Percentiles rank a stretch among this genome's conserved stretches.
These are phyloP conservation scores for Lindbergichthys nudifrons DNA, from an alignment of 2,797 vertebrate genomes.

Conservation along the genomic window DNA sequence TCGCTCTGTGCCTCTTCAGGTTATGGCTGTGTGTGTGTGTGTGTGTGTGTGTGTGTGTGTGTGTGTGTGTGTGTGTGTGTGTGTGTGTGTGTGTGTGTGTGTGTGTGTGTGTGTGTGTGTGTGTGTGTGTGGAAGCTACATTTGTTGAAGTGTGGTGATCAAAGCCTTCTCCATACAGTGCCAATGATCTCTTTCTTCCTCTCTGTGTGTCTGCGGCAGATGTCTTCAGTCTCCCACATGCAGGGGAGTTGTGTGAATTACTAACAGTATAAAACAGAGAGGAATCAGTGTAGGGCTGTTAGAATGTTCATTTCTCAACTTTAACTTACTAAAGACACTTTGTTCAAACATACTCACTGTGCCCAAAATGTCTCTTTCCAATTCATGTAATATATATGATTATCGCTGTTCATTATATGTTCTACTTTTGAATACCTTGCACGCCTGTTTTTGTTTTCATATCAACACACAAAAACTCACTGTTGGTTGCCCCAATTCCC, in stretches of 20 bases:
- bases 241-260: slow-evolving; percentile 48
- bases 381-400: not conserved
- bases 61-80: not conserved
- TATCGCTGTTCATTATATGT: not conserved
- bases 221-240: slow-evolving; percentile 51
- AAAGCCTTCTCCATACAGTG: slow-evolving; percentile 77
- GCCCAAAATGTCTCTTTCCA: not conserved
- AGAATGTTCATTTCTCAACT: slow-evolving; percentile 37
- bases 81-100: not conserved
- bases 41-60: not conserved
- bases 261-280: slow-evolving; percentile 52
- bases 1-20: slow-evolving; percentile 53
- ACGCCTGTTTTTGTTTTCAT: not conserved
- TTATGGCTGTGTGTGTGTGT: slow-evolving; percentile 32
- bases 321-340: slow-evolving; percentile 35
- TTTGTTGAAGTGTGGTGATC: slow-evolving; percentile 74
- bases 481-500: too few relatives aligned
- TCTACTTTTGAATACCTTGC: not conserved
- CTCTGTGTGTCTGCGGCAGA: slow-evolving; percentile 57
- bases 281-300: slow-evolving; percentile 31
- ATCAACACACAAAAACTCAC: not conserved
- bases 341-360: slow-evolving; percentile 21
- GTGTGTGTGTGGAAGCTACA: slow-evolving; percentile 9
- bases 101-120: not conserved
- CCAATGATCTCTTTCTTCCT: slow-evolving; percentile 77